Percentiles rank a stretch among this genome's conserved stretches.
Conservation (phyloP, 2,888 invertebrate species). For the Onthophagus sagittarius region DNA sequence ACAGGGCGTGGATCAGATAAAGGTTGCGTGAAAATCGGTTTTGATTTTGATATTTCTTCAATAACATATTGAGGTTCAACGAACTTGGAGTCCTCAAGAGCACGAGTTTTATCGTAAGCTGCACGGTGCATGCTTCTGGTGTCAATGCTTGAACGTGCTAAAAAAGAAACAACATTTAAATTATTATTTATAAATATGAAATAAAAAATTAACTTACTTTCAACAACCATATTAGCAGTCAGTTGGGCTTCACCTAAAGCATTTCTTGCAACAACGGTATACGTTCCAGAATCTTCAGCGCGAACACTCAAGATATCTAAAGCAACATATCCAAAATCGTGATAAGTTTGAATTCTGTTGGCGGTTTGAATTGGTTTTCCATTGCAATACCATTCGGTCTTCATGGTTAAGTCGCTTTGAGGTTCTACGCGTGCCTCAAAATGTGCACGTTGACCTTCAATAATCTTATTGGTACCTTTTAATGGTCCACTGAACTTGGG, state of each 20-base stretch:
- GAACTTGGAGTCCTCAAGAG: conserved; percentile 80
- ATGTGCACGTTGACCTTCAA: conserved; percentile 91
- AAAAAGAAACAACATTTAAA: conserved; percentile 29
- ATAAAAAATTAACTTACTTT: conserved; percentile 64
- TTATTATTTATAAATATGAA: conserved; percentile 15
- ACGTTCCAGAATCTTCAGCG: conserved; percentile 88
- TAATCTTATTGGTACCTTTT: conserved; percentile 89
- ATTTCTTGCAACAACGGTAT: conserved; percentile 90
- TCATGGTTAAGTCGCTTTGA: conserved; percentile 88
- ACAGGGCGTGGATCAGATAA: conserved; percentile 81
- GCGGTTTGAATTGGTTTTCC: conserved; percentile 85
- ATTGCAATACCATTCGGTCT: conserved; percentile 96
- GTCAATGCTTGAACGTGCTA: conserved; percentile 84
- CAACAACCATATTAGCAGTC: conserved; percentile 79
- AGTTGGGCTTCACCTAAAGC: conserved; percentile 84
- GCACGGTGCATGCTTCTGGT: conserved; percentile 87
- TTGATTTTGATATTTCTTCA: conserved; percentile 89
- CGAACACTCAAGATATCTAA: conserved; percentile 91
- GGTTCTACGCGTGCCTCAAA: conserved; percentile 95
- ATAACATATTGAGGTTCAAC: conserved; percentile 85
- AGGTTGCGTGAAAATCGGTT: conserved; percentile 91
- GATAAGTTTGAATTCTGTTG: conserved; percentile 88
- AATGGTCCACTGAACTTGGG: conserved; percentile 85
- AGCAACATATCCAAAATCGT: conserved; percentile 96
- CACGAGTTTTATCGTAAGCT: conserved; percentile 81